Percentiles rank a stretch among this genome's conserved stretches.
phyloP scores from a whole-genome alignment of 2,113 vertebrate species.

The Hippocampus barbouri region DNA sequence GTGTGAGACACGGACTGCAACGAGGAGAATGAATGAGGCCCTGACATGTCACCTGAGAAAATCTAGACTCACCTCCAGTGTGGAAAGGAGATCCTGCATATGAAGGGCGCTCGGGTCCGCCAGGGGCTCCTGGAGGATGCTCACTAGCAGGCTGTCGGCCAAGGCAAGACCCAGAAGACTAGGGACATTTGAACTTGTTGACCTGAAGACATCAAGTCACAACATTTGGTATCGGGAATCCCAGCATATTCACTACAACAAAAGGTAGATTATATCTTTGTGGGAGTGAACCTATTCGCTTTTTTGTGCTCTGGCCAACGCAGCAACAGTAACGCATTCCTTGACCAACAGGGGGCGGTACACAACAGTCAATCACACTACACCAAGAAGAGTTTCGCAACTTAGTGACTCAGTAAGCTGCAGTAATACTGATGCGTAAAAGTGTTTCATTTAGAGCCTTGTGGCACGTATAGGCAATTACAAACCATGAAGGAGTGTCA shows the following conservation, averaged over 20 bases:
- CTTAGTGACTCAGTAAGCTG: neutral
- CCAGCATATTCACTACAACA: neutral
- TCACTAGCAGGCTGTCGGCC: constrained; percentile 62
- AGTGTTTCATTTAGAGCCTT: too few species aligned
- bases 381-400: neutral
- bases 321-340: neutral
- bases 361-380: neutral
- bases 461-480: too few species aligned
- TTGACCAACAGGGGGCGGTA: neutral
- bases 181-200: neutral
- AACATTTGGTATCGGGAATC: neutral
- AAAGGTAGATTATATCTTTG: neutral
- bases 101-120: constrained; percentile 44
- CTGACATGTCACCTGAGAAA: neutral
- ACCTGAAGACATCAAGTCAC: constrained; percentile 28
- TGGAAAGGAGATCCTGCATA: constrained; percentile 55
- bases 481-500: too few species aligned
- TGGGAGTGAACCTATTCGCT: neutral
- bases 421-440: too few species aligned
- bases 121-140: constrained; percentile 67
- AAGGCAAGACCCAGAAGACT: constrained; percentile 36
- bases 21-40: neutral
- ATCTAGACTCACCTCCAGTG: constrained; percentile 56
- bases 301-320: too few species aligned
- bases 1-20: constrained; percentile 52